phyloP scores from a whole-genome alignment of 2,797 vertebrate species.

The Clamator glandarius region DNA sequence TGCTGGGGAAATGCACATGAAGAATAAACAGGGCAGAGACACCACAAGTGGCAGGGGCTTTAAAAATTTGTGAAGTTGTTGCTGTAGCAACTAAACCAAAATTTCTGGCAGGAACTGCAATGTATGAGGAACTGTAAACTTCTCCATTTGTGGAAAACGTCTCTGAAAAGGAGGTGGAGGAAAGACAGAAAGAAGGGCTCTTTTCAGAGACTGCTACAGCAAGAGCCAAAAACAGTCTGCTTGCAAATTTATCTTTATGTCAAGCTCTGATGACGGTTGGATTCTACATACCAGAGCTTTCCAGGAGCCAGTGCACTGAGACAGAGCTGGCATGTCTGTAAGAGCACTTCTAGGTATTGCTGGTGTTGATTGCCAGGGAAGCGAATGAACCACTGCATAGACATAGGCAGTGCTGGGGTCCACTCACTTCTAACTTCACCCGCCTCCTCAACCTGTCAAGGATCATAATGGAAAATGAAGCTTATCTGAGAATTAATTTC shows the following conservation, averaged over 20 bases:
- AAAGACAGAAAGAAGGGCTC: constrained; percentile 58
- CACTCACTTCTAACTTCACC: neutral
- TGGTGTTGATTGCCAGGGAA: neutral
- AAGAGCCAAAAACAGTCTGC: constrained; percentile 43
- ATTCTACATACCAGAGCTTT: constrained; percentile 32
- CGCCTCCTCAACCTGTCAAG: neutral
- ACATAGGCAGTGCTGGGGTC: neutral
- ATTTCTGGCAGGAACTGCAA: constrained; percentile 28
- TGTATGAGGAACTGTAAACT: constrained; percentile 52
- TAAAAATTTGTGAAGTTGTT: constrained; percentile 41
- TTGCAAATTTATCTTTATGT: constrained; percentile 47
- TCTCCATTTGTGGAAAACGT: constrained; percentile 70
- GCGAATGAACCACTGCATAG: neutral
- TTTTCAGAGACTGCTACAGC: constrained; percentile 39
- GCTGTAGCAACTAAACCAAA: constrained; percentile 53
- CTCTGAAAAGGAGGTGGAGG: constrained; percentile 48
- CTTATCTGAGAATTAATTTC: neutral
- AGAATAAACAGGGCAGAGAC: constrained; percentile 46
- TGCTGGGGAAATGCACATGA: neutral
- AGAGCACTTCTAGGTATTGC: neutral
- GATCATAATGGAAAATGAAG: neutral
- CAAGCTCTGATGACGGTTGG: neutral
- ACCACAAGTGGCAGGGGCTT: neutral
- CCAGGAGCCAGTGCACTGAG: neutral
- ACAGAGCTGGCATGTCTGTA: neutral